Evolutionary conservation across 2,888 invertebrate genomes (phyloP).

Genomic region (Microplitis deprimator): DNA sequence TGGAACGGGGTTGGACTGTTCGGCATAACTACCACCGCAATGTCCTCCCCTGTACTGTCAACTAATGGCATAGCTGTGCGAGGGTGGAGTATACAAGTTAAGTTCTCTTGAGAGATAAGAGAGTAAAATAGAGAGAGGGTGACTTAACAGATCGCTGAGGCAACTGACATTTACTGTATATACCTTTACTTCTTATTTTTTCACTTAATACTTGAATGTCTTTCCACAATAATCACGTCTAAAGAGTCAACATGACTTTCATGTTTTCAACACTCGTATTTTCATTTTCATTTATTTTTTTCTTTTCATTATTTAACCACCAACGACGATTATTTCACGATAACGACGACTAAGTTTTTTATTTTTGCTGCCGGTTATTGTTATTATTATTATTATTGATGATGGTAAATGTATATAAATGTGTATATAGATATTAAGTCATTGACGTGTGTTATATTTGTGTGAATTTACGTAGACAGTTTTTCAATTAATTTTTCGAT

Average conservation of each 20-base stretch:
- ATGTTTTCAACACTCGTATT: background rate
- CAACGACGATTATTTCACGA: background rate
- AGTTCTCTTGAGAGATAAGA: constrained; percentile 15
- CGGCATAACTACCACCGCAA: background rate
- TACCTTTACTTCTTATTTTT: constrained; percentile 11
- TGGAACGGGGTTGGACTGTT: background rate
- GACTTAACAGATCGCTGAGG: constrained; percentile 26
- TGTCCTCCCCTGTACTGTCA: background rate
- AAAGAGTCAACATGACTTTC: constrained; percentile 7
- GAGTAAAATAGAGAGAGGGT: constrained; percentile 11
- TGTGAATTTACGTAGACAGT: background rate
- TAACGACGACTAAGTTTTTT: too few relatives aligned
- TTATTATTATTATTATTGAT: background rate
- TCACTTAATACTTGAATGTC: constrained; percentile 6
- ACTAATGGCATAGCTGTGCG: constrained; percentile 11
- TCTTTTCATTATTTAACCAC: background rate
- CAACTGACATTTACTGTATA: constrained; percentile 25
- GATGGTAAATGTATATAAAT: background rate
- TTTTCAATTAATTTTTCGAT: constrained; percentile 12
- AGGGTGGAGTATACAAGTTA: constrained; percentile 13
- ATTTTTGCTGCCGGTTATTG: background rate
- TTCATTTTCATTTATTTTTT: constrained; percentile 1
- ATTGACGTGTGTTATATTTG: background rate
- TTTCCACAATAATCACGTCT: constrained; percentile 1
- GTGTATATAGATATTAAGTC: background rate